Base-by-base conservation (phyloP, 2,113 vertebrate species). In the Smithornis capensis region DNA sequence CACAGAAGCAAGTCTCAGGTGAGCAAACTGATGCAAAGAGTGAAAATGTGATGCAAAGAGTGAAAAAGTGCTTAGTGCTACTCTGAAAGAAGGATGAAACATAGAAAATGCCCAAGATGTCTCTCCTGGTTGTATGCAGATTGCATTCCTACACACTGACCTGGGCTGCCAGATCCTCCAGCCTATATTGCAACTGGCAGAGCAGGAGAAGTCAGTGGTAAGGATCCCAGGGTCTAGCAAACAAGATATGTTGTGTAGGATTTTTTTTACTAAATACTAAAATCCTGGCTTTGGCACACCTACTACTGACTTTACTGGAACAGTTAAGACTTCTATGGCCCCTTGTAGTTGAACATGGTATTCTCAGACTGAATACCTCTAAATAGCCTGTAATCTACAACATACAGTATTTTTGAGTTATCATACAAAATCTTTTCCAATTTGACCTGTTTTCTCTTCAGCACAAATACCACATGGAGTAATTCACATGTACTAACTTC, bases 111-210 rank as follows among this genome's bases (percentile, higher is more conserved):
- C 16, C 14, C 22, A 12, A 5, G 8, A 25, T 49, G 24, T 16
- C 33, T 52, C 33, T 49, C 8, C 13, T 38, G 21, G 15, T 55
- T 52, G 11, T 10, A 45, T n/a, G 44, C 0, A 0, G 29, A 6
- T 44, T 80, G 59, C 27, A 40, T 64, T 57, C 28, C 55, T 77
- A 53, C 40, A 44, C 16, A 10, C 10, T 0, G 2, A 47, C 75
- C 23, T 68, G 27, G 63, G 35, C 44, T 76, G 44, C 33, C 62
- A 90, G 19, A 64, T 79, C 21, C 8, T 75, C 9, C 62, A 82
- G 38, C n/a, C 65, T 63, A 15, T 3, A 6, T 40, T 88, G 59
- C 14, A 90, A 64, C 29, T 44, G 21, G 78, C n/a, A 76, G 16
- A 49, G 10, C 49, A 37, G 55, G 12, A 71, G 38, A 83, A 69